Percentiles rank a stretch among this genome's conserved stretches.
phyloP scores from a whole-genome alignment of 37 sponge, comb jelly and placozoan species.

The Oscarella lobularis region DNA sequence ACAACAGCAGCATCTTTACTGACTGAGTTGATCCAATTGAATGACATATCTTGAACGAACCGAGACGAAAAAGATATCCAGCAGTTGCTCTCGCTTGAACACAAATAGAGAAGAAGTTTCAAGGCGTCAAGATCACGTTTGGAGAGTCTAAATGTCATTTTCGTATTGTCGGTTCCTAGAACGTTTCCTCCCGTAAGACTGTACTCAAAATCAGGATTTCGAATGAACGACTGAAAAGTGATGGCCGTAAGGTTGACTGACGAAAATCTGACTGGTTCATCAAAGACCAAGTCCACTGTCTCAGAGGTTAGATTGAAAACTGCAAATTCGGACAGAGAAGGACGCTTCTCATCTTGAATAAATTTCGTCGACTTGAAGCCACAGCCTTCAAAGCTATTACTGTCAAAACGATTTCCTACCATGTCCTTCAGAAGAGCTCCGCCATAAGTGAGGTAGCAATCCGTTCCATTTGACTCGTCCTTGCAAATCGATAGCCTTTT shows the following conservation, averaged over 20 bases:
- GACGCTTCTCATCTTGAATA: slow-evolving; percentile 44
- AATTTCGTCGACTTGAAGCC: slow-evolving; percentile 52
- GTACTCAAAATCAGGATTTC: slow-evolving; percentile 30
- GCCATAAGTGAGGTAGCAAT: slow-evolving; percentile 53
- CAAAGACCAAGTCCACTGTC: slow-evolving; percentile 44
- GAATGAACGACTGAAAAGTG: slow-evolving; percentile 64
- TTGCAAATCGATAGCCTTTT: slow-evolving; percentile 58
- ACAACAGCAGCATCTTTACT: slow-evolving; percentile 21
- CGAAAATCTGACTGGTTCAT: slow-evolving; percentile 66
- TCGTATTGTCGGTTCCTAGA: slow-evolving; percentile 17
- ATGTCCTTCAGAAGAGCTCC: slow-evolving; percentile 49
- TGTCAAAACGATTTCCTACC: slow-evolving; percentile 41
- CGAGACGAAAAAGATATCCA: slow-evolving; percentile 40
- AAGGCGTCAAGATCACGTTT: slow-evolving; percentile 41
- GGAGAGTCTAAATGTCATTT: slow-evolving; percentile 32
- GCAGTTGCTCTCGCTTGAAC: slow-evolving; percentile 76
- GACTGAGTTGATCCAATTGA: slow-evolving; percentile 25
- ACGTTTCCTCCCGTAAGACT: slow-evolving; percentile 51
- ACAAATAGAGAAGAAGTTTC: slow-evolving; percentile 48
- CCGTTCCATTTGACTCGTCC: slow-evolving; percentile 28
- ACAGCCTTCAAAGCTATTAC: slow-evolving; percentile 67
- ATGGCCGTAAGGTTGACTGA: slow-evolving; percentile 45
- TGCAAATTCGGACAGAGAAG: slow-evolving; percentile 38
- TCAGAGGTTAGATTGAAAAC: slow-evolving; percentile 49
- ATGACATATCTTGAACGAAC: slow-evolving; percentile 55